Evolutionary conservation across 2,797 vertebrate genomes (phyloP).

Genomic region (Poliocrania exsul): DNA sequence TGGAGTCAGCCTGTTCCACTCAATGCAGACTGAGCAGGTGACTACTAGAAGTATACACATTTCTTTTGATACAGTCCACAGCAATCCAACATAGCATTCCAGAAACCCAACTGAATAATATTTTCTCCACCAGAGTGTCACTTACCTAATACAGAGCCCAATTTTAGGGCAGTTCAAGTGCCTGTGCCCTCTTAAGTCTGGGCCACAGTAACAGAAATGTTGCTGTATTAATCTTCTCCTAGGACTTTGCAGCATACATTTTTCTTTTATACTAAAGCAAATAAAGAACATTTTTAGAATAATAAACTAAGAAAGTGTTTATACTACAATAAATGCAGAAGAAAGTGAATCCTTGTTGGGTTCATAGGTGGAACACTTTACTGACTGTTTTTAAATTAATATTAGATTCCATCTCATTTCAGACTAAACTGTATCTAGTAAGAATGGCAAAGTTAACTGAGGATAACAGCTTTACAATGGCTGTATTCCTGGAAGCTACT

Average conservation of each 20-base stretch:
- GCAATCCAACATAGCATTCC: background rate
- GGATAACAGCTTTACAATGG: too few species aligned
- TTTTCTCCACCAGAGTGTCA: background rate
- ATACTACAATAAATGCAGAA: background rate
- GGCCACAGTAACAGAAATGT: background rate
- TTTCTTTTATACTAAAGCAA: background rate
- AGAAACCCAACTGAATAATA: background rate
- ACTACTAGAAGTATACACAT: background rate
- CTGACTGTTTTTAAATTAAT: background rate
- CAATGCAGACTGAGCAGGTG: fast-evolving
- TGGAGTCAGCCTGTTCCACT: background rate
- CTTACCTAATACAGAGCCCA: background rate
- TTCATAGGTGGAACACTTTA: background rate
- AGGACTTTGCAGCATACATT: background rate
- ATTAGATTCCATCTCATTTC: background rate
- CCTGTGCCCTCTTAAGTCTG: background rate
- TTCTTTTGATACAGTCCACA: background rate
- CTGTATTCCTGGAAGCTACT: background rate
- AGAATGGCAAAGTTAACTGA: background rate
- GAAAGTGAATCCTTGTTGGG: background rate
- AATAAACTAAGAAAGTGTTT: background rate
- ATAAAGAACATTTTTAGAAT: background rate
- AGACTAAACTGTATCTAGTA: background rate
- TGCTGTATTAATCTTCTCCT: background rate
- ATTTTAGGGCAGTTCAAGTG: background rate